A percentile compares a stretch with the other conserved stretches of the same genome.
Conservation (phyloP, 2,888 invertebrate genomes). For the Cerceris rybyensis region DNA sequence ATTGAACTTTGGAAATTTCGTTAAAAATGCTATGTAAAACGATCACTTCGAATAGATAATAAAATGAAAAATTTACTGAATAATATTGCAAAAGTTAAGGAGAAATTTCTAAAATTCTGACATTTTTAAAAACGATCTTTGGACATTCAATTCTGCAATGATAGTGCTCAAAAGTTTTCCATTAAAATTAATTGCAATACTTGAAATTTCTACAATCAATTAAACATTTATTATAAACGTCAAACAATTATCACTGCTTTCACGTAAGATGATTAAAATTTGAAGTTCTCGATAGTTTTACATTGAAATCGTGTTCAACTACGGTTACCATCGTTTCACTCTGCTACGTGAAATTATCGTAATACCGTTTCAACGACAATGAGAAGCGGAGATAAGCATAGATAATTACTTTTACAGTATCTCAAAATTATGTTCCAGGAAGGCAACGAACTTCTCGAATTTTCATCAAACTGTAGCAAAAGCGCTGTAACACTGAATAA, state of each 20-base stretch:
- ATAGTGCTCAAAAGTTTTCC: conserved; percentile 1
- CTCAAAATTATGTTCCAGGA: not conserved
- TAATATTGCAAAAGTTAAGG: no score
- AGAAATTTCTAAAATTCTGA: no score
- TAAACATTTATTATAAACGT: not conserved
- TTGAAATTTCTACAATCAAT: not conserved
- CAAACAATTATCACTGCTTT: not conserved
- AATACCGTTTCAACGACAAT: not conserved
- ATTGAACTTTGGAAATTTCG: no score
- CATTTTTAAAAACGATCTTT: not conserved
- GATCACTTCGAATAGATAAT: no score
- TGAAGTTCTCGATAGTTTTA: not conserved
- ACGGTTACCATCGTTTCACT: not conserved
- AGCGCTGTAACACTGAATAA: conserved; percentile 1
- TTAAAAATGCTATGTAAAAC: no score
- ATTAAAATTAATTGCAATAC: not conserved
- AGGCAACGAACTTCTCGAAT: not conserved
- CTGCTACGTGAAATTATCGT: not conserved
- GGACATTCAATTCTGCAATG: not conserved
- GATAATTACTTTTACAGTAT: conserved; percentile 1
- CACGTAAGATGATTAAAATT: not conserved
- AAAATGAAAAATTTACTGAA: no score
- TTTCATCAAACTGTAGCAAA: not conserved
- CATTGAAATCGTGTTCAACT: not conserved
- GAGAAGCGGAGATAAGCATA: conserved; percentile 5